Evolutionary conservation across 1,140 invertebrate species (phyloP).

Genomic region (Cardiocondyla obscurior): DNA sequence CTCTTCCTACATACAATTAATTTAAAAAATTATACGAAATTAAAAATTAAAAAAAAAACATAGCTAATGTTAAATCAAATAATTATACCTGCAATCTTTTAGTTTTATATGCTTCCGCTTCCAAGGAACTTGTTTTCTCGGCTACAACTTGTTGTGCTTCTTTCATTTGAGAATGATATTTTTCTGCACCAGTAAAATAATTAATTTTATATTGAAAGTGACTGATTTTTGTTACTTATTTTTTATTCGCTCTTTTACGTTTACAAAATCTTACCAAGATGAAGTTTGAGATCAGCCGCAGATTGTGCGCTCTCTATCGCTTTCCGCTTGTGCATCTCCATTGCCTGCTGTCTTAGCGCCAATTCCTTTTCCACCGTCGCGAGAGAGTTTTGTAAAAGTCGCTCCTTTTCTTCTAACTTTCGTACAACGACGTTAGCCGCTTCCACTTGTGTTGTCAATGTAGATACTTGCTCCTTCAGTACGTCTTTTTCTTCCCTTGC

Average conservation of each 20-base stretch:
- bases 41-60: not conserved
- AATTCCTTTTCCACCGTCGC: conserved; percentile 98
- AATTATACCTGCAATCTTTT: conserved; percentile 92
- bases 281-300: conserved; percentile 98
- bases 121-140: conserved; percentile 97
- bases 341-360: conserved; percentile 94
- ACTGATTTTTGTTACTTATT: not conserved
- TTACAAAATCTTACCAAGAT: conserved; percentile 88
- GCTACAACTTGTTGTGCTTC: conserved; percentile 98
- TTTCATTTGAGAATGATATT: conserved; percentile 98
- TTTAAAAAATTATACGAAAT: no score
- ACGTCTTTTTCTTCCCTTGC: conserved; percentile 97
- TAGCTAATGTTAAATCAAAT: not conserved
- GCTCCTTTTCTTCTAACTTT: conserved; percentile 98
- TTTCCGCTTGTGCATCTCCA: conserved; percentile 99
- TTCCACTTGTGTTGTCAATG: conserved; percentile 95
- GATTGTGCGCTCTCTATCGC: conserved; percentile 98
- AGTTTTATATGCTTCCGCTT: conserved; percentile 98
- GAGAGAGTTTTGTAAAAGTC: conserved; percentile 95
- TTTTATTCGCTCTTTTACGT: not conserved
- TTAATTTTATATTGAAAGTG: not conserved
- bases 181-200: conserved; percentile 86
- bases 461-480: conserved; percentile 94
- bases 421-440: conserved; percentile 97
- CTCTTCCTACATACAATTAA: conserved; percentile 97